Conservation (phyloP, 2,888 invertebrate species). For the Metalampra italica region DNA sequence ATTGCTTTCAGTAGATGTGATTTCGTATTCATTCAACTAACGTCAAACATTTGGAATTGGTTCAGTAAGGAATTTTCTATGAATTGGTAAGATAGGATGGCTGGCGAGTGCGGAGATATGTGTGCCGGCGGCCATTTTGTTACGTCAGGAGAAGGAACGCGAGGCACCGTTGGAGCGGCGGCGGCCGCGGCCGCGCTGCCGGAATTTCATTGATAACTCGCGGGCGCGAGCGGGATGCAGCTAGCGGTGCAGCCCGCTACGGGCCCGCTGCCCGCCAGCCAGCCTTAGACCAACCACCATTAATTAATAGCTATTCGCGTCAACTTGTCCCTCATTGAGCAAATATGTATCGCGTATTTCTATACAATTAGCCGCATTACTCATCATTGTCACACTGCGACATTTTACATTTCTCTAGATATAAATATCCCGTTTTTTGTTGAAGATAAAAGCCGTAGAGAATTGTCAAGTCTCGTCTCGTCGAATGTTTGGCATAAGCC, state of each 20-base stretch:
- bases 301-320: background rate
- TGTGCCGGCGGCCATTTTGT: constrained; percentile 64
- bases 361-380: constrained; percentile 6
- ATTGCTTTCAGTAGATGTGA: background rate
- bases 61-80: constrained; percentile 11
- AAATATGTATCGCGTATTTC: background rate
- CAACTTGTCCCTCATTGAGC: background rate
- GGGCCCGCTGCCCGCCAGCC: constrained; percentile 15
- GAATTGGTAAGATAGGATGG: constrained; percentile 1
- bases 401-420: constrained; percentile 6
- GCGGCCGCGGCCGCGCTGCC: constrained; percentile 40
- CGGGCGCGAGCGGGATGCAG: constrained; percentile 62
- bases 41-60: constrained; percentile 16
- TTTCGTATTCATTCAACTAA: background rate
- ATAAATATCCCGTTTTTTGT: constrained; percentile 17
- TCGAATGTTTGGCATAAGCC: constrained; percentile 52
- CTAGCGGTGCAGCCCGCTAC: constrained; percentile 26
- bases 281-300: background rate
- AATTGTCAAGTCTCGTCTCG: constrained; percentile 41
- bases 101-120: constrained; percentile 15
- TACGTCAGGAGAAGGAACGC: constrained; percentile 65
- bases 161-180: constrained; percentile 55
- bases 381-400: constrained; percentile 3
- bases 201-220: constrained; percentile 74
- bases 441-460: constrained; percentile 31